These are phyloP conservation scores for Holothuria leucospilota DNA, from an alignment of 53 echinoderm and acorn worm species.

Conservation along the genomic window DNA sequence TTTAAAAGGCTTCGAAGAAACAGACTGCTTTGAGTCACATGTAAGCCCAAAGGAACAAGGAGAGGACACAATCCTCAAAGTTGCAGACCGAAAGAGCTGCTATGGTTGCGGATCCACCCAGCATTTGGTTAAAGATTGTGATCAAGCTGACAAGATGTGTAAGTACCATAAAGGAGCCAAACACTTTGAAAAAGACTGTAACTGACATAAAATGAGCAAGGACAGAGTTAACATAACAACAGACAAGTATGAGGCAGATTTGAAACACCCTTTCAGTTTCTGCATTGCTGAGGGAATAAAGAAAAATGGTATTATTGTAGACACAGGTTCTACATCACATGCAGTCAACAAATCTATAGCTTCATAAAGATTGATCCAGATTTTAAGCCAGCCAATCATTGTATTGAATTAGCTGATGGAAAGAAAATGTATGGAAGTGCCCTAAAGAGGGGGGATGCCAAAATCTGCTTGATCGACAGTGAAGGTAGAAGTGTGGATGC, in stretches of 20 bases:
- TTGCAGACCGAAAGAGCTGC: background rate
- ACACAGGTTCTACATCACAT: background rate
- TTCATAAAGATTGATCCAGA: background rate
- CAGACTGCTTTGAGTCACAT: background rate
- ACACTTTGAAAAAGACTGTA: constrained; percentile 17
- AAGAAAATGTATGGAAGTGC: constrained; percentile 2
- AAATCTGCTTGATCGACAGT: background rate
- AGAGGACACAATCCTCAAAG: background rate
- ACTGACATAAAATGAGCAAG: background rate
- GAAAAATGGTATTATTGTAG: background rate
- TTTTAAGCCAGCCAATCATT: constrained; percentile 17
- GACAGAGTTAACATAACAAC: constrained; percentile 7
- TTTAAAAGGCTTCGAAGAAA: constrained; percentile 14
- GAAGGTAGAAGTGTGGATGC: constrained; percentile 12
- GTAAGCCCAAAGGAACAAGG: background rate
- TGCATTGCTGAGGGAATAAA: background rate
- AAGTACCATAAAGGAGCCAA: constrained; percentile 34
- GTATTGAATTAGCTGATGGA: constrained; percentile 49
- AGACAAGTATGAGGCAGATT: background rate
- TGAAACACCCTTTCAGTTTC: background rate
- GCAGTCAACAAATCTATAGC: background rate
- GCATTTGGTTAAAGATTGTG: constrained; percentile 12
- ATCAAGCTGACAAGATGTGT: background rate
- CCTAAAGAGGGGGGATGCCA: constrained; percentile 44
- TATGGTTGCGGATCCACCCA: constrained; percentile 5